Evolutionary conservation across 2,113 vertebrate species (phyloP), one percentile per base, ranked within the genome.

Genomic region (Hydrochoerus hydrochaeris): DNA sequence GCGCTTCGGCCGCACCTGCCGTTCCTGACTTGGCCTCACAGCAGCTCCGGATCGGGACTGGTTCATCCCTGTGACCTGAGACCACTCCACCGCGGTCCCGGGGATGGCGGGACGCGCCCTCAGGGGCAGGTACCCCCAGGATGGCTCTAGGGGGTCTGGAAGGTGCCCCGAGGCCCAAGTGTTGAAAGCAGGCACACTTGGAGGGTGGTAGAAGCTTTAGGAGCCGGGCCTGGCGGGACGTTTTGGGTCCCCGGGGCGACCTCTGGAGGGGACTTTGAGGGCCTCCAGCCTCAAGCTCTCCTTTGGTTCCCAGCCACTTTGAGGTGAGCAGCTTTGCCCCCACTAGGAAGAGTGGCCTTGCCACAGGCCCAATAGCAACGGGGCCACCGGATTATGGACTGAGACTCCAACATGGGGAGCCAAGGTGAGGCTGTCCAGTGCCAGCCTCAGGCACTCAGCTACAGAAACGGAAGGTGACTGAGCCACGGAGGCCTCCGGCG

Each of bases 41-140:
- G 16, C 17, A 28, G 32, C 77, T 35, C 13, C 20, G 0, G 41
- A 57, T 5, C 77, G 44, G 41, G 60, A 57, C 1, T 44, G 32
- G 10, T 24, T 75, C 19, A 10, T 35, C 10, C 1, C 5, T 3
- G n/a, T 35, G 49, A 54, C 38, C 5, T 3, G n/a, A 38, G 49
- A 54, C 38, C 5, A 38, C 10, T 65, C 63, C 16, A 41, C 16
- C 16, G 7, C 20, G n/a, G 6, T 2, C 71, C 71, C 24, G 9
- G 38, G n/a, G 41, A 26, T 11, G 14, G 1, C 30, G 62, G 88
- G 90, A 52, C n/a, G 13, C 19, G 73, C 17, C 20, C 54, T 67
- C 24, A 11, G 38, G 38, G 5, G 4, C 44, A 4, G n/a, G 52
- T 7, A 13, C 19, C n/a, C 57, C 14, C 4, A 19, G 1, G 9